These are phyloP conservation scores for Sebastes iracundus DNA, from an alignment of 2,797 vertebrate species.

Conservation along the genomic window DNA sequence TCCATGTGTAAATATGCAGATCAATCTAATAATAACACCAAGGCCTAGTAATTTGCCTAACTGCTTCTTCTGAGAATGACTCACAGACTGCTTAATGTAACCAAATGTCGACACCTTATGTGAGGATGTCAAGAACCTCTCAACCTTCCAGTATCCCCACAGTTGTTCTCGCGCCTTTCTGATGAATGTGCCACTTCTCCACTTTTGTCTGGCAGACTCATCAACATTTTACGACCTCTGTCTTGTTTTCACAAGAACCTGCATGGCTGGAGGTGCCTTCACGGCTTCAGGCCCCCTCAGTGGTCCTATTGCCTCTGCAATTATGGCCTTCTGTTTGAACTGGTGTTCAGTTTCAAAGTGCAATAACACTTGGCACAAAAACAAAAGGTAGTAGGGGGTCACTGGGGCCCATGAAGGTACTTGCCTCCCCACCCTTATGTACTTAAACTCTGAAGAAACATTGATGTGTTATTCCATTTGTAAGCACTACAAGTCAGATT, in stretches of 20 bases:
- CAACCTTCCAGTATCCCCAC: conserved; percentile 21
- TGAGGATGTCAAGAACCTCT: conserved; percentile 23
- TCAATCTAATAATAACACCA: neutral
- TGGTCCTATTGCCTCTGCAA: conserved; percentile 47
- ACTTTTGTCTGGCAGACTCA: conserved; percentile 56
- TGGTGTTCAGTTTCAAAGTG: conserved; percentile 79
- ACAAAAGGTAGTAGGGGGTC: conserved; percentile 64
- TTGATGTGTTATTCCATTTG: conserved; percentile 12
- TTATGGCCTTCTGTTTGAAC: conserved; percentile 74
- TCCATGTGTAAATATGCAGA: conserved; percentile 4
- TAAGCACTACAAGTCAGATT: conserved; percentile 26
- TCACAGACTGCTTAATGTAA: neutral
- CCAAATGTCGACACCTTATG: conserved; percentile 28
- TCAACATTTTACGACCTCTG: conserved; percentile 59
- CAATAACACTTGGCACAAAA: conserved; percentile 74
- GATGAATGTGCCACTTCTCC: conserved; percentile 73
- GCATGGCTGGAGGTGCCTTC: conserved; percentile 46
- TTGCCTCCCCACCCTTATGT: neutral
- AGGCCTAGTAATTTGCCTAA: conserved; percentile 2
- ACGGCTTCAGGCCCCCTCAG: conserved; percentile 36
- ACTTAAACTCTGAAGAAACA: neutral
- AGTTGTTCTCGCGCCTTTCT: conserved; percentile 64
- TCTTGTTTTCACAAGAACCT: conserved; percentile 73
- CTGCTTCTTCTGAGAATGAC: conserved; percentile 4
- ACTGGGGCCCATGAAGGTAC: conserved; percentile 11